These are phyloP conservation scores for Hydropotes inermis DNA, from an alignment of 2,113 vertebrate species.

Conservation along the genomic window DNA sequence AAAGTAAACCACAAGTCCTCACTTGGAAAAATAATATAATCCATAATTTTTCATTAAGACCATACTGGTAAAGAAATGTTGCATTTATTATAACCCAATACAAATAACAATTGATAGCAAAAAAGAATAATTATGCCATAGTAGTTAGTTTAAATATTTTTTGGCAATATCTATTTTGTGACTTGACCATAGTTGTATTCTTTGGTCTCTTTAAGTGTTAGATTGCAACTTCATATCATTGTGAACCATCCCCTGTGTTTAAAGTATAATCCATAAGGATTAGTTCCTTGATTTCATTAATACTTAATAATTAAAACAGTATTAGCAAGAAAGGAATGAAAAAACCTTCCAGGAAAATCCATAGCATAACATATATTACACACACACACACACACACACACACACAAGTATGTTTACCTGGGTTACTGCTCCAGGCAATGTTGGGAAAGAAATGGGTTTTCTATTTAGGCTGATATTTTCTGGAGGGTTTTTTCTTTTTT, in stretches of 20 bases:
- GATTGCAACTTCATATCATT: not conserved
- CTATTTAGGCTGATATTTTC: not conserved
- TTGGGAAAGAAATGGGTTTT: conserved; percentile 22
- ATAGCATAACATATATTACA: not conserved
- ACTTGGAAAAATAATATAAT: not conserved
- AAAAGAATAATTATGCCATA: not conserved
- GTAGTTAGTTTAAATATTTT: not conserved
- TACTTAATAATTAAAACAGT: not conserved
- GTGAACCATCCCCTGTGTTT: not conserved
- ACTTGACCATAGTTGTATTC: not conserved
- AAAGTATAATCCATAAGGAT: not conserved
- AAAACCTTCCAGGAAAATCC: not conserved
- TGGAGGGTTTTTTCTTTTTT: not conserved
- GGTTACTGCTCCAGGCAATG: not conserved
- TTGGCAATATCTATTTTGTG: not conserved
- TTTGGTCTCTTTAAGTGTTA: not conserved
- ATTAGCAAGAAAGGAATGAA: not conserved
- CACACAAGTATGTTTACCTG: not conserved
- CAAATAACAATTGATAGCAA: not conserved
- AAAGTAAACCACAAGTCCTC: not conserved
- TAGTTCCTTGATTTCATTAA: not conserved
- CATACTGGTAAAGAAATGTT: not conserved
- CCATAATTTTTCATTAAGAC: conserved; percentile 30
- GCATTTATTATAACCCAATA: not conserved
- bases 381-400: not conserved